Base-by-base conservation (phyloP, 53 echinoderm and acorn worm genomes). In the Temnopleurus reevesii region DNA sequence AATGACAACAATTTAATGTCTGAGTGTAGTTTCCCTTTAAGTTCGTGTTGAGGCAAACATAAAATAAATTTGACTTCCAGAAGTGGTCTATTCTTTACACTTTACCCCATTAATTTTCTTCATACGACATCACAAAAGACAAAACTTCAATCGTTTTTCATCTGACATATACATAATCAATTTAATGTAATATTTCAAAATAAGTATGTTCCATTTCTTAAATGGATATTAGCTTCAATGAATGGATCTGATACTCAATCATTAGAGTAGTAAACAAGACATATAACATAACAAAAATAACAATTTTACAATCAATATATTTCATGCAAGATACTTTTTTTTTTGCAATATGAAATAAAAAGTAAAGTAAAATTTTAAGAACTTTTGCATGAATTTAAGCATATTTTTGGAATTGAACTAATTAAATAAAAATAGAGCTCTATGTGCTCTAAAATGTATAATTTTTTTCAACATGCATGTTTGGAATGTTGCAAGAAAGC, bases 111-210 rank as follows among this genome's bases (percentile, higher is more conserved):
- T n/a, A n/a, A n/a, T n/a, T n/a, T n/a, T n/a, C n/a, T n/a, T n/a
- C n/a, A n/a, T n/a, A n/a, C n/a, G n/a, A n/a, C n/a, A n/a, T n/a
- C n/a, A n/a, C n/a, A n/a, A n/a, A n/a, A n/a, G n/a, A n/a, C n/a
- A n/a, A n/a, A n/a, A n/a, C n/a, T n/a, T n/a, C 43, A 3, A 15
- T 19, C 35, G 5, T 46, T 79, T 1, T 13, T 46, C 80, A 83
- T 55, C 55, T 85, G 85, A 60, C 85, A 85, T 85, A 57, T 83
- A 59, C 60, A 85, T 85, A 85, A 44, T 85, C 85, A 85, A 59
- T 45, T 59, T 85, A 46, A 85, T 85, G 61, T 85, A 38, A 59
- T 85, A 85, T 59, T 85, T 85, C 59, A 85, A 85, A 85, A 85
- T 60, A 85, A 85, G 59, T 59, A 83, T 83, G 31, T 10, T 45